Evolutionary conservation across 2,888 invertebrate species (phyloP), one percentile per base, ranked within the genome.

Genomic region (Salticus scenicus): DNA sequence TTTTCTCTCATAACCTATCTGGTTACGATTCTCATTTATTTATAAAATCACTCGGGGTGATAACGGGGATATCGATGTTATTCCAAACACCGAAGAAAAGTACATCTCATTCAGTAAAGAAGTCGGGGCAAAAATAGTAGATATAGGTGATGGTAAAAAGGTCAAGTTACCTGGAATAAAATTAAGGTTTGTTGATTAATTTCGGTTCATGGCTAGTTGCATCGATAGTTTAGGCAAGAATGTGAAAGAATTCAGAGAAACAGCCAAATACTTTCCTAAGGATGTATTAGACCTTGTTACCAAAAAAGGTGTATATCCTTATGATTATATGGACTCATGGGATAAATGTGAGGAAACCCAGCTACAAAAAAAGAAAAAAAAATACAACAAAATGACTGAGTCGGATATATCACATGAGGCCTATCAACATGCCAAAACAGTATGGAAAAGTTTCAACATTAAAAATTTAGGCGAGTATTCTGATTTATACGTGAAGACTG

Each of bases 1-100:
- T 12, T 37, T 12, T 8, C 37, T 8, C 7, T 37, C 12, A 8
- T 8, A 8, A 12, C 37, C 5, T 8, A 5, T 8, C 12, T 8
- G 12, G 5, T 5, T 37, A 37, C 37, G 7, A 37, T 8, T 12
- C 5, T 12, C 37, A 5, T 37, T 37, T 12, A 5, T 87, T 87
- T 41, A 74, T 83, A 12, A 78, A 72, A 51, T 69, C 73, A 24
- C 41, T 87, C 2, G 72, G 73, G 14, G 14, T 8, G 41, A 86
- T 37, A 20, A 30, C 5, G 20, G 63, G 10, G 12, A 74, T 17
- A 83, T 88, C 33, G 72, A 67, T 74, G 81, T 63, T 28, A 42
- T 0, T 27, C 28, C 5, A 17, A 70, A 4, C 30, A 33, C 0
- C n/a, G n/a, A n/a, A n/a, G n/a, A n/a, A n/a, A n/a, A n/a, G n/a